Evolutionary conservation across 2,113 vertebrate species (phyloP), one percentile per base, ranked within the genome.

Genomic region (Cottus gobio): DNA sequence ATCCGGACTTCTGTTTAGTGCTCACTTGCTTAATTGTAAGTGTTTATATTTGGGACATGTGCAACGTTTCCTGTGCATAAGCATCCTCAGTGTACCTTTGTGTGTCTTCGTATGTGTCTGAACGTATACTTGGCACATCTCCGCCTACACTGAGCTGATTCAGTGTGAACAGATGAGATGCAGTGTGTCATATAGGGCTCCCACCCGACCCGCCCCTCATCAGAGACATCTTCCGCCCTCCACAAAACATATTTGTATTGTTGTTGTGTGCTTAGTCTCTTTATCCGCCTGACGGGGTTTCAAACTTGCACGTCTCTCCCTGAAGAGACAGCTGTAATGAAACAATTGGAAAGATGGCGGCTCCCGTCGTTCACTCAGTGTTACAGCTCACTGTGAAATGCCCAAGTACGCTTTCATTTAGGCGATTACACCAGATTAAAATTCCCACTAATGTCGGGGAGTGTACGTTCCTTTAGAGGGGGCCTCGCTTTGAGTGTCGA

Each of bases 371-470:
- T 93, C 91, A 86, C 80, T 87, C 83, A 36, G 76, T 65, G 67
- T 90, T 89, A 91, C 57, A 68, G 81, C 86, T 87, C 74, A 57
- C 65, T 48, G 76, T 63, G 85, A 88, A 86, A 84, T 68, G 85
- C 79, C 83, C 67, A 76, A 88, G 84, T 46, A 89, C 67, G 67
- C 87, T 88, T 90, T 90, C 85, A 79, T 92, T 93, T 91, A 91
- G 80, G 82, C 62, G 88, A 94, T 93, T 90, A 93, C 82, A 85
- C 64, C 91, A 91, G 90, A 95, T 93, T 92, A 91, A 83, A 88
- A 78, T 80, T 87, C 64, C 71, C 84, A 91, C 84, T 89, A 89
- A 93, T 86, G 84, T 83, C 87, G 68, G 56, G 56, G 62, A 88
- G 79, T 64, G 77, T 71, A 44, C 58, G 42, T 66, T 86, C 78